A percentile compares a stretch with the other conserved stretches of the same genome.
phyloP scores from a whole-genome alignment of 2,113 vertebrate genomes.

The Sakesphorus luctuosus region DNA sequence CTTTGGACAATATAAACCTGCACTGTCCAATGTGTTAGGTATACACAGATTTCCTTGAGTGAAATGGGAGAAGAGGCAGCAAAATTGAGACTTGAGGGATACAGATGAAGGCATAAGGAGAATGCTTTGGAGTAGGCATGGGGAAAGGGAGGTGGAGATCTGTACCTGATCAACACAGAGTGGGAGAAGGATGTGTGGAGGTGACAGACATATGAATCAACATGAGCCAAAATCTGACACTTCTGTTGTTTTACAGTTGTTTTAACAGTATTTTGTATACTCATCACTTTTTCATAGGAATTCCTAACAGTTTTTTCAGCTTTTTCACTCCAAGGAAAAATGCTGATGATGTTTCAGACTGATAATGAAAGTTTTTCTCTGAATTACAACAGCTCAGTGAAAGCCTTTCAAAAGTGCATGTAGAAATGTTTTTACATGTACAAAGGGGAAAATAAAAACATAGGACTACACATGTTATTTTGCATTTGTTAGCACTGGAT shows the following conservation, averaged over 20 bases:
- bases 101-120: background rate
- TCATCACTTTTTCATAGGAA: background rate
- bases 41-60: background rate
- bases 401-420: rapidly evolving
- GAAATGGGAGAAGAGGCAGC: background rate
- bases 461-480: background rate
- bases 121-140: background rate
- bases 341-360: background rate
- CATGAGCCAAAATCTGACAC: background rate
- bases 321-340: background rate
- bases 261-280: background rate
- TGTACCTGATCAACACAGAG: background rate
- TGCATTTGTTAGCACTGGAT: background rate
- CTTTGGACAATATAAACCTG: background rate
- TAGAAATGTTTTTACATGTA: background rate
- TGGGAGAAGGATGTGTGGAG: background rate
- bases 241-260: background rate
- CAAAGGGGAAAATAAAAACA: background rate
- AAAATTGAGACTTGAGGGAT: rapidly evolving
- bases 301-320: background rate
- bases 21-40: background rate
- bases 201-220: background rate
- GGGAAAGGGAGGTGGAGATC: background rate
- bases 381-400: background rate
- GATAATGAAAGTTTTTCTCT: background rate